Conservation (phyloP, 2,888 invertebrate genomes). For the Ephialtes manifestator region DNA sequence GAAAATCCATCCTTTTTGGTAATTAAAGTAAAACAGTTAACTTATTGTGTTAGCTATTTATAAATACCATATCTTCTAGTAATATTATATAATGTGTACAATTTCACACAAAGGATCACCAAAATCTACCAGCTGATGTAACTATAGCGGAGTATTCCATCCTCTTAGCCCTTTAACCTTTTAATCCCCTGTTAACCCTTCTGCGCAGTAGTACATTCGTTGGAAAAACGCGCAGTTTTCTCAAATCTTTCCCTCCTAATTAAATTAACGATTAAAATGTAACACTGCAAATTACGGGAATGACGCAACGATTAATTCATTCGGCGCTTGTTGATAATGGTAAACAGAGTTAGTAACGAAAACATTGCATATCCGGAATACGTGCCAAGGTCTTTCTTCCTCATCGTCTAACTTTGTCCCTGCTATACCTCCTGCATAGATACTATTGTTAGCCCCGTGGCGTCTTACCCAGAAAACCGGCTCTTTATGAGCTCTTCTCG, state of each 20-base stretch:
- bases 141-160: too few relatives aligned
- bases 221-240: neutral
- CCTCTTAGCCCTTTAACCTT: too few relatives aligned
- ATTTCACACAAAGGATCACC: too few relatives aligned
- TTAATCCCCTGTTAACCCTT: neutral
- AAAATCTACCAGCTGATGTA: too few relatives aligned
- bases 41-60: too few relatives aligned
- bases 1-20: too few relatives aligned
- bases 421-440: neutral
- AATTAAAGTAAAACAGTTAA: too few relatives aligned
- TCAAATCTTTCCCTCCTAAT: neutral
- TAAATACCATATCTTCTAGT: too few relatives aligned
- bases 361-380: slow-evolving; percentile 38
- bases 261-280: neutral
- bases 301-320: slow-evolving; percentile 1
- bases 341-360: slow-evolving; percentile 3
- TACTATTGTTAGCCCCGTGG: slow-evolving; percentile 29
- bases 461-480: slow-evolving; percentile 6
- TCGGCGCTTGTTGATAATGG: neutral
- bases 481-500: neutral
- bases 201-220: neutral
- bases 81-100: too few relatives aligned
- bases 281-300: neutral
- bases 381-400: slow-evolving; percentile 57
- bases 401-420: neutral